Percentiles rank a stretch among this genome's conserved stretches.
Conservation (phyloP, 2,888 invertebrate genomes). For the Hetaerina titia region DNA sequence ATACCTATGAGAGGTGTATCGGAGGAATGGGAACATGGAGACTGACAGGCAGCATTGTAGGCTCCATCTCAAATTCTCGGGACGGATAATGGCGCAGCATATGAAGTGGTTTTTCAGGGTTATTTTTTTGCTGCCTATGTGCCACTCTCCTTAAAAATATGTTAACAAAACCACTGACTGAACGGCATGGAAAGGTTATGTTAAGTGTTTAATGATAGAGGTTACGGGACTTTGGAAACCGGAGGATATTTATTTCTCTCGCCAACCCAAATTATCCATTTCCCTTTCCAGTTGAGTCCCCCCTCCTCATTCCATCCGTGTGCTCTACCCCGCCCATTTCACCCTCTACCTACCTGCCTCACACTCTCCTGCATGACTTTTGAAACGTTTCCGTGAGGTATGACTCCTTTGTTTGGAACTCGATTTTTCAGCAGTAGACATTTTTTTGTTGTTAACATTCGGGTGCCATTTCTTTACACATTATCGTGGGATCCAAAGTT, state of each 20-base stretch:
- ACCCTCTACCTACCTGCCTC: background rate
- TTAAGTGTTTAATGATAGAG: background rate
- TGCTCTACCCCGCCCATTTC: background rate
- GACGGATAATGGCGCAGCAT: background rate
- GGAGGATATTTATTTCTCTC: background rate
- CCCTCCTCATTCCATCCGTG: background rate
- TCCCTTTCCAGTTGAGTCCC: background rate
- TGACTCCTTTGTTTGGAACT: too few relatives aligned
- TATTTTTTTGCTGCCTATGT: background rate
- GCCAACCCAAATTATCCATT: background rate
- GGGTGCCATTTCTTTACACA: too few relatives aligned
- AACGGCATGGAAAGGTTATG: background rate
- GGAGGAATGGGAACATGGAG: background rate
- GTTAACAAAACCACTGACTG: background rate
- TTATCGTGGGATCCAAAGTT: too few relatives aligned
- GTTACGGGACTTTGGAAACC: background rate
- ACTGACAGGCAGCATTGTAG: background rate
- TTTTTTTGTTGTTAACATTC: too few relatives aligned
- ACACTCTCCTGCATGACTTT: background rate
- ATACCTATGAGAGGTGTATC: background rate
- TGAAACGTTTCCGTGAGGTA: too few relatives aligned
- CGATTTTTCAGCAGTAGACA: too few relatives aligned
- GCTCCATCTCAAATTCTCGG: background rate
- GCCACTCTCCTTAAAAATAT: background rate
- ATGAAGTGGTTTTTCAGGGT: background rate